Percentiles rank a stretch among this genome's conserved stretches.
Conservation (phyloP, 2,888 invertebrate species). For the Heliothis peltigera region DNA sequence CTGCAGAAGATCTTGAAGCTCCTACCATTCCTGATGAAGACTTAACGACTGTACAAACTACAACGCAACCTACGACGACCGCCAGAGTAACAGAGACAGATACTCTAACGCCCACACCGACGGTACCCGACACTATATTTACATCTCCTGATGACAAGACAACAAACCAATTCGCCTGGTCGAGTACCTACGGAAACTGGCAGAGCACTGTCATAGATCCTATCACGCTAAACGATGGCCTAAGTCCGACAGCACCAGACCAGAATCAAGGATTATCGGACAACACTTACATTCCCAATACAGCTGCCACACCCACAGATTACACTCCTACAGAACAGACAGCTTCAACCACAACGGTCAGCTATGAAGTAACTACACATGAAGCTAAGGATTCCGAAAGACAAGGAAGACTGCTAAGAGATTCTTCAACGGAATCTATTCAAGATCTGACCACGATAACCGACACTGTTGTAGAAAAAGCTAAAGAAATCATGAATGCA, state of each 20-base stretch:
- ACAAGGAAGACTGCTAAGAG: constrained; percentile 78
- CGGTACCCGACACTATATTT: constrained; percentile 72
- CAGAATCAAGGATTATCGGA: constrained; percentile 71
- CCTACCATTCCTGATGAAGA: constrained; percentile 77
- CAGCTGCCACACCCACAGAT: constrained; percentile 73
- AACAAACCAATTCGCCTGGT: constrained; percentile 85
- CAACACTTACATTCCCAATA: constrained; percentile 73
- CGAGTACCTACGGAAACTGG: constrained; percentile 89
- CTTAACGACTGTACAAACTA: constrained; percentile 74
- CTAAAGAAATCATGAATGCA: constrained; percentile 94
- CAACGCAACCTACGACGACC: constrained; percentile 74
- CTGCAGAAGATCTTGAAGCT: constrained; percentile 84
- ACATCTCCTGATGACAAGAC: constrained; percentile 84
- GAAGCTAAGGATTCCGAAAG: constrained; percentile 72
- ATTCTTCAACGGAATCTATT: constrained; percentile 84
- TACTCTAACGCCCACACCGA: constrained; percentile 73
- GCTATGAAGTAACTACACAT: constrained; percentile 73
- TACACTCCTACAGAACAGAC: constrained; percentile 77
- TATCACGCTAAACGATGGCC: constrained; percentile 92
- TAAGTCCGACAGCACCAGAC: constrained; percentile 82
- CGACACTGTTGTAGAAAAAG: constrained; percentile 91
- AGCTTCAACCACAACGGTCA: constrained; percentile 76
- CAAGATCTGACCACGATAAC: constrained; percentile 92
- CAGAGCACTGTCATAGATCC: constrained; percentile 93
- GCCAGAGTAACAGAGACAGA: constrained; percentile 72